These are phyloP conservation scores for Dendrolimus punctatus DNA, from an alignment of 1,140 invertebrate species.

Conservation along the genomic window DNA sequence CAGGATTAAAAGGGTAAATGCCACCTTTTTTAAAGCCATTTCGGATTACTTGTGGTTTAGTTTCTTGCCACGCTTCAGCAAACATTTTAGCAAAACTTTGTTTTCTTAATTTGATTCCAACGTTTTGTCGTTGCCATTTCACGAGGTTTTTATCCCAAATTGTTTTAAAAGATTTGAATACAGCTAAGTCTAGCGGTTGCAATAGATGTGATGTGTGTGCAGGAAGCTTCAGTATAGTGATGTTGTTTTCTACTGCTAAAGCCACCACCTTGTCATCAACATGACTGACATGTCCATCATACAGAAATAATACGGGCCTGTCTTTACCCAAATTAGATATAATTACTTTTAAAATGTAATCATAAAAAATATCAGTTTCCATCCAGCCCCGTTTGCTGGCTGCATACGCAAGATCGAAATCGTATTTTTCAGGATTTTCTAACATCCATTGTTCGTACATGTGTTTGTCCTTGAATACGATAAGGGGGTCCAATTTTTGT, in stretches of 20 bases:
- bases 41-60: constrained; percentile 14
- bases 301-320: constrained; percentile 22
- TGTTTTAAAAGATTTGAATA: constrained; percentile 35
- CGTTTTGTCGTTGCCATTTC: constrained; percentile 24
- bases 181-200: constrained; percentile 30
- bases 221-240: constrained; percentile 31
- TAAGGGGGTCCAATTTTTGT: constrained; percentile 39
- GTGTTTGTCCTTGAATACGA: constrained; percentile 25
- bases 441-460: constrained; percentile 21
- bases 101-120: constrained; percentile 11
- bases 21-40: constrained; percentile 22
- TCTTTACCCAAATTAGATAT: constrained; percentile 14
- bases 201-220: constrained; percentile 30
- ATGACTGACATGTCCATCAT: constrained; percentile 26
- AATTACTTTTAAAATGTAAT: constrained; percentile 15
- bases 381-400: constrained; percentile 16
- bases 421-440: constrained; percentile 1
- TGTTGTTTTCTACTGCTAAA: constrained; percentile 17
- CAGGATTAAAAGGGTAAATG: constrained; percentile 15
- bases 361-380: constrained; percentile 9
- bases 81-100: constrained; percentile 5
- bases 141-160: constrained; percentile 20
- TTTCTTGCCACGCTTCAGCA: constrained; percentile 10
- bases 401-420: constrained; percentile 18
- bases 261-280: constrained; percentile 22